Conservation (phyloP, 2,797 vertebrate species). For the Halcyon leucocephala region DNA sequence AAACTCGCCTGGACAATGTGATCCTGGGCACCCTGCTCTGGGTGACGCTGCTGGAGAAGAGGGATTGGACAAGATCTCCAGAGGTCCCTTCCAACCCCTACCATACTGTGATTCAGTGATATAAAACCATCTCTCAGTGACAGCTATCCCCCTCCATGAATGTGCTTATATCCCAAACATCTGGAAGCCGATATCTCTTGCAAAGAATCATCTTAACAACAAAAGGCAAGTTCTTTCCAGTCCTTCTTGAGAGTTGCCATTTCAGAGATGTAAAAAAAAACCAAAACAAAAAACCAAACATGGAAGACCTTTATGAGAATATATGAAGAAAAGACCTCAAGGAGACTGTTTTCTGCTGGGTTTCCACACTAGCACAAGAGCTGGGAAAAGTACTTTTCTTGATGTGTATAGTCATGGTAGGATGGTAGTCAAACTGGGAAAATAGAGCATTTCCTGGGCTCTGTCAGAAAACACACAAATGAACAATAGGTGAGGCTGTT, state of each 20-base stretch:
- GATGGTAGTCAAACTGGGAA: not conserved
- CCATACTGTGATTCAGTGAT: not conserved
- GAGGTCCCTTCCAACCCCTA: not conserved
- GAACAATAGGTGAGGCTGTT: not conserved
- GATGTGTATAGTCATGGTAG: not conserved
- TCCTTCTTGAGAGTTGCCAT: not conserved
- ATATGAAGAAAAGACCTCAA: not conserved
- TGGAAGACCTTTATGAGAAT: not conserved
- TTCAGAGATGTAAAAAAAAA: not conserved
- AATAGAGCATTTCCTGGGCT: not conserved
- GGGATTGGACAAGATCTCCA: not conserved
- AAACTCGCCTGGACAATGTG: not conserved
- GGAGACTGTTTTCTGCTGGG: not conserved
- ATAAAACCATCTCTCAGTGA: not conserved
- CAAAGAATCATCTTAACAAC: not conserved
- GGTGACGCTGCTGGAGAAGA: not conserved
- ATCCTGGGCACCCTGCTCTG: not conserved
- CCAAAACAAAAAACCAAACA: fast-evolving
- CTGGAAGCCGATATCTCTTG: not conserved
- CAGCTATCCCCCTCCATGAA: not conserved
- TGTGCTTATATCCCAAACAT: not conserved
- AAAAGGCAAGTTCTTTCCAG: not conserved
- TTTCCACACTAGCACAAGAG: not conserved
- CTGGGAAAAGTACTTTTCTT: not conserved
- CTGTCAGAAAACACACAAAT: not conserved